Conservation (phyloP, 2,797 vertebrate genomes). For the Anniella stebbinsi region DNA sequence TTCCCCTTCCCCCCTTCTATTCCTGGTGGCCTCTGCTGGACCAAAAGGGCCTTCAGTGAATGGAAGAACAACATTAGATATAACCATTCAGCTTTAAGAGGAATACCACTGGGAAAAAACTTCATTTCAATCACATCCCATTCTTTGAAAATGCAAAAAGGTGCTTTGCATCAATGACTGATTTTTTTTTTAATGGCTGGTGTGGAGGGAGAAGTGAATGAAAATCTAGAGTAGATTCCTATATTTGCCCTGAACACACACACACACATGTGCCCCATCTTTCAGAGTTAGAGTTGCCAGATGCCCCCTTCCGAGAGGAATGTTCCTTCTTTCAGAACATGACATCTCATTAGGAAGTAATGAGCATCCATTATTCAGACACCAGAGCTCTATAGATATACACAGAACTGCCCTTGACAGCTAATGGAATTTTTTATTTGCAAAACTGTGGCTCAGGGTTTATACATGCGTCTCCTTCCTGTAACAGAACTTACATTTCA, state of each 20-base stretch:
- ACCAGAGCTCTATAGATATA: conserved; percentile 8
- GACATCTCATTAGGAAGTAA: conserved; percentile 44
- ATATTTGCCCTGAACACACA: conserved; percentile 13
- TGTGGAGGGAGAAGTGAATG: not conserved
- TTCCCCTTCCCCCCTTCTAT: no score
- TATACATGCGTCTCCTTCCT: not conserved
- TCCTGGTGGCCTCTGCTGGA: no score
- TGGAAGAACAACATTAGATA: not conserved
- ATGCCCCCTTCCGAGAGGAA: conserved; percentile 25
- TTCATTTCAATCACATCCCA: not conserved
- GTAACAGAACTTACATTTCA: not conserved
- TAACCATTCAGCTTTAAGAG: not conserved
- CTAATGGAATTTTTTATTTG: conserved; percentile 30
- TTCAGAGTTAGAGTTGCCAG: conserved; percentile 28
- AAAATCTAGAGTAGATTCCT: not conserved
- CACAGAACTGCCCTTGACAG: conserved; percentile 9
- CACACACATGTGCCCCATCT: no score
- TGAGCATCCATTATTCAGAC: conserved; percentile 41
- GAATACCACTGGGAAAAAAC: not conserved
- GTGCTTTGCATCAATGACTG: not conserved
- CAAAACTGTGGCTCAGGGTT: not conserved
- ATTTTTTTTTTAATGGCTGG: no score
- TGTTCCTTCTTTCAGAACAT: conserved; percentile 38
- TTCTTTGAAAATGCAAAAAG: not conserved
- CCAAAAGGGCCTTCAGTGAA: not conserved